Evolutionary conservation across 2,888 invertebrate species (phyloP), one percentile per base, ranked within the genome.

Genomic region (Drosophila neonasuta): DNA sequence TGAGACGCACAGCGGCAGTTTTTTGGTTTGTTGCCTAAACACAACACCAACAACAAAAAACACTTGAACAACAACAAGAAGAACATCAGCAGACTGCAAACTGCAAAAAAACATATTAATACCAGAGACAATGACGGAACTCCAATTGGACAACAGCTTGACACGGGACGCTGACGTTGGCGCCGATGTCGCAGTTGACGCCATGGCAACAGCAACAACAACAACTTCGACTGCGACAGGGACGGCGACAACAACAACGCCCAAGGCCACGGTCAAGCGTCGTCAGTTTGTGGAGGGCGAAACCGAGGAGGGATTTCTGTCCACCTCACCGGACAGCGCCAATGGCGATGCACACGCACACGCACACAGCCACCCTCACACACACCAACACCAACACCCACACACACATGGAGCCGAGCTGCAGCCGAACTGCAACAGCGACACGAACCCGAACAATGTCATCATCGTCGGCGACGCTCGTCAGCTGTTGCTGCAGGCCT

Each of bases 311-410:
- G 86, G 86, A 5, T 89, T 89, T 52, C 80, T 89, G 7, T 89
- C 89, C 69, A 89, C 89, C 39, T 89, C 89, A 10, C 89, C 89
- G 29, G 88, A 89, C 61, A 88, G 89, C 66, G 89, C 88, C 68
- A 88, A 86, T 63, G 89, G 88, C 24, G 88, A 88, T 62, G 69
- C 65, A 52, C 74, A 78, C 49, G 66, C 68, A 63, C 71, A 66
- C 61, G 49, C 42, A 11, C 72, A 17, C 49, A 36, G 32, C 10
- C 71, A 44, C 30, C 41, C 36, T 10, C 62, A 48, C 51, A 29
- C 51, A 32, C 65, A 58, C 57, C 51, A 11, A 13, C 39, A 42
- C 44, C 20, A 5, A 13, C 39, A 42, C 41, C 15, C 64, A 70
- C 32, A 39, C 7, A 41, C 48, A 41, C 59, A 52, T 55, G 64